These are phyloP conservation scores for Linurgus olivaceus DNA, from an alignment of 2,797 vertebrate genomes.

Conservation along the genomic window DNA sequence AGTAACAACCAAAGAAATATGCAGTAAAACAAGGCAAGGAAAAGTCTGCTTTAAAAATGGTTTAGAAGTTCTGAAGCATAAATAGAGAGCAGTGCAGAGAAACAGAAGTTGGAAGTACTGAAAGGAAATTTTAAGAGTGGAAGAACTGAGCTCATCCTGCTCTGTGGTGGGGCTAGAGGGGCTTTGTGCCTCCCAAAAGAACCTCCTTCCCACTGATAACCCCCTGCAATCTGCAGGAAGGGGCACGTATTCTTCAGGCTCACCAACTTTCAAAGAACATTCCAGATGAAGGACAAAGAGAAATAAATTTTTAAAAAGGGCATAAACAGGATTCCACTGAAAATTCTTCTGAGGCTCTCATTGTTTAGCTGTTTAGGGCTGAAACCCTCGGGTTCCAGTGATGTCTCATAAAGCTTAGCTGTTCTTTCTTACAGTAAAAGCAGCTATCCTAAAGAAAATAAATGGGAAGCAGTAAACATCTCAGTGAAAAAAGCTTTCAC, in stretches of 20 bases:
- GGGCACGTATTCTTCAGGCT: background rate
- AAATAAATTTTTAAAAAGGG: background rate
- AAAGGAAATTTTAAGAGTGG: background rate
- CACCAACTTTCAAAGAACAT: background rate
- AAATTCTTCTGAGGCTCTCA: background rate
- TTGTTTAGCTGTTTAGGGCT: background rate
- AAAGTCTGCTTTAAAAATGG: background rate
- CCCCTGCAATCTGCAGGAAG: background rate
- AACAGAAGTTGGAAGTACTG: background rate
- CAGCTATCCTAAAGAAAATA: background rate
- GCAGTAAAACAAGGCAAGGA: slow-evolving; percentile 2
- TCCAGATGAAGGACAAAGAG: background rate
- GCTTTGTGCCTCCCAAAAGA: background rate
- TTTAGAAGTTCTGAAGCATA: background rate
- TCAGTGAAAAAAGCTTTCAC: background rate
- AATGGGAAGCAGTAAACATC: background rate
- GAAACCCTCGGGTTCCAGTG: background rate
- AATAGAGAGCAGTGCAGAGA: background rate
- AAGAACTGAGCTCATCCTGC: slow-evolving; percentile 9
- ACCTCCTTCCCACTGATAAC: background rate
- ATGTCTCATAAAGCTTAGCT: background rate
- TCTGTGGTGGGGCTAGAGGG: background rate
- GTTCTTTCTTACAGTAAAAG: background rate
- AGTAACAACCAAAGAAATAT: background rate
- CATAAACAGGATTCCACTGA: slow-evolving; percentile 24